phyloP scores from a whole-genome alignment of 2,797 vertebrate genomes.

The Oreortyx pictus region DNA sequence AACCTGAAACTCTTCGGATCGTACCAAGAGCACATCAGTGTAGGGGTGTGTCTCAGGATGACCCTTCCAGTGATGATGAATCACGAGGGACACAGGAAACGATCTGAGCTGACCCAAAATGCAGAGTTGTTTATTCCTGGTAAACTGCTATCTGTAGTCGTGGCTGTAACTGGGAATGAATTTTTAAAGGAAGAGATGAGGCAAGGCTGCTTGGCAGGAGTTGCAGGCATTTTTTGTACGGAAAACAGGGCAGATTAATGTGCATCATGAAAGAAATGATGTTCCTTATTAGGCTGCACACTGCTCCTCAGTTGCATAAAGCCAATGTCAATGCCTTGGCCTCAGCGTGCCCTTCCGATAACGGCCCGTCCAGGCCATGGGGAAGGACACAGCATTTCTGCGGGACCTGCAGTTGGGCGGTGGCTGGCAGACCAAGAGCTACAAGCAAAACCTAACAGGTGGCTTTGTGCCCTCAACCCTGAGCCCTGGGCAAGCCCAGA shows the following conservation, averaged over 20 bases:
- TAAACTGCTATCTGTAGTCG: neutral
- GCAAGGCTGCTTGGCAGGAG: constrained; percentile 31
- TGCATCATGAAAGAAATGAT: neutral
- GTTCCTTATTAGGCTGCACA: constrained; percentile 31
- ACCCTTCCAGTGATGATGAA: constrained; percentile 35
- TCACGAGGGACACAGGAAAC: constrained; percentile 66
- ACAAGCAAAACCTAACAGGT: neutral
- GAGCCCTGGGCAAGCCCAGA: neutral
- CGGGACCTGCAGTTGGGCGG: neutral
- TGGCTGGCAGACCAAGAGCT: neutral
- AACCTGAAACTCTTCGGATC: constrained; percentile 73
- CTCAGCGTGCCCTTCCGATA: accelerated
- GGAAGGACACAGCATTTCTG: neutral
- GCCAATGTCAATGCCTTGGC: neutral
- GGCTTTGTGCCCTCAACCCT: neutral
- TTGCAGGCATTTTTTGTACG: neutral
- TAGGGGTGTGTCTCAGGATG: constrained; percentile 62
- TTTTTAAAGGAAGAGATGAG: constrained; percentile 45
- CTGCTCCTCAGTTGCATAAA: neutral
- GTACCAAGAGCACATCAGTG: constrained; percentile 65
- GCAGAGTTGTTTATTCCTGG: constrained; percentile 1
- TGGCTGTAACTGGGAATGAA: neutral
- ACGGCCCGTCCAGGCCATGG: accelerated
- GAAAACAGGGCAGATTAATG: neutral
- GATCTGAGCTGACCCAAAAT: constrained; percentile 8